Conservation (phyloP, 92 coral and sea anemone species). For the Montipora capitata region DNA sequence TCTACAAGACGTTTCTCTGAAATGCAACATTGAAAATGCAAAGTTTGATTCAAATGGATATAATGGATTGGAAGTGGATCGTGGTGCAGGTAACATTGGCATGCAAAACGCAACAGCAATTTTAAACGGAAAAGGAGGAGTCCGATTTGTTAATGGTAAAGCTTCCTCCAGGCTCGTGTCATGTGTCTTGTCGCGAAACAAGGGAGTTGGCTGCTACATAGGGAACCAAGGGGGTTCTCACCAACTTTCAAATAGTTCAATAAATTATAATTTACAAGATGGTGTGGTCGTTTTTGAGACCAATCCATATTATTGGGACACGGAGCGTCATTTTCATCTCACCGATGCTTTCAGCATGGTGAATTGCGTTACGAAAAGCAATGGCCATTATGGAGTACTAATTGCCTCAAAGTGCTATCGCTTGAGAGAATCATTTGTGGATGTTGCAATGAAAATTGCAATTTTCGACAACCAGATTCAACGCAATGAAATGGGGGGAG, state of each 20-base stretch:
- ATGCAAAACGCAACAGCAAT: constrained; percentile 23
- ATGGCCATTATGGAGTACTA: constrained; percentile 52
- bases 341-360: constrained; percentile 14
- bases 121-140: constrained; percentile 44
- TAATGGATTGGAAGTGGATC: constrained; percentile 35
- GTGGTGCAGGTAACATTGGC: constrained; percentile 48
- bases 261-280: constrained; percentile 18
- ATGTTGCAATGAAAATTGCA: constrained; percentile 47
- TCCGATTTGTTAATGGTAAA: constrained; percentile 58
- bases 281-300: constrained; percentile 48
- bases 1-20: constrained; percentile 15
- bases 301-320: background rate
- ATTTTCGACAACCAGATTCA: constrained; percentile 31
- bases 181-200: constrained; percentile 36
- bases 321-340: constrained; percentile 26
- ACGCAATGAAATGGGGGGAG: constrained; percentile 60
- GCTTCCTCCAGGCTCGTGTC: constrained; percentile 13
- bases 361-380: constrained; percentile 31
- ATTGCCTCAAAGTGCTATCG: constrained; percentile 45
- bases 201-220: constrained; percentile 53
- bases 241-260: constrained; percentile 25
- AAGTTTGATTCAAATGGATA: constrained; percentile 21
- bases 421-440: constrained; percentile 24
- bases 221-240: constrained; percentile 59
- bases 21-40: constrained; percentile 26